Evolutionary conservation across 2,888 invertebrate genomes (phyloP).

Genomic region (Drosophila imparisetae): DNA sequence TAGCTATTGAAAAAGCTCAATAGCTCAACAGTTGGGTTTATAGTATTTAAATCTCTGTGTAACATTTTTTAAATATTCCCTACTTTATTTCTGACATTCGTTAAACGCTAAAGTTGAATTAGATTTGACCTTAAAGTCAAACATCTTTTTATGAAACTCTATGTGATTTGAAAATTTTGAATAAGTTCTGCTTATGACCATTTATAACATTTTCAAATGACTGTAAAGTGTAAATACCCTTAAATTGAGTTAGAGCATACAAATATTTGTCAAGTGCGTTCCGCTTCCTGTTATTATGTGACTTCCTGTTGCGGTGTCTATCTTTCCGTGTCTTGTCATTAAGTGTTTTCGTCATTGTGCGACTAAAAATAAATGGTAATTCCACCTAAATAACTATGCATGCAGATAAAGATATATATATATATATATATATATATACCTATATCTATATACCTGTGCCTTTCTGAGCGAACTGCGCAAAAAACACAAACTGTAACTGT

Average conservation of each 20-base stretch:
- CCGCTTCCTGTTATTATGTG: slow-evolving; percentile 43
- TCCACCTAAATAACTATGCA: slow-evolving; percentile 3
- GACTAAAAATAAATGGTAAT: slow-evolving; percentile 44
- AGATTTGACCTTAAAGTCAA: not conserved
- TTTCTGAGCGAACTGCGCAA: slow-evolving; percentile 29
- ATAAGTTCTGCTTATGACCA: not conserved
- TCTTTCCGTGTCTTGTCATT: slow-evolving; percentile 15
- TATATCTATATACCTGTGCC: not conserved
- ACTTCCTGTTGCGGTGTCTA: slow-evolving; percentile 42
- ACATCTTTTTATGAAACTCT: not conserved
- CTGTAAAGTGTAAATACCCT: not conserved
- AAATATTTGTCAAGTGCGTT: slow-evolving; percentile 48
- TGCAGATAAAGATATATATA: not conserved
- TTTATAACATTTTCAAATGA: not conserved
- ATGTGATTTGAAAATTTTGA: not conserved
- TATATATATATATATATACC: not conserved
- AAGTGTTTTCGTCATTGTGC: slow-evolving; percentile 48
- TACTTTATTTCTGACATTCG: not conserved
- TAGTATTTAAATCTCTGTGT: not conserved
- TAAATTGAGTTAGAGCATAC: slow-evolving; percentile 13
- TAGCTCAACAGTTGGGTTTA: no score
- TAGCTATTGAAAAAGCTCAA: no score
- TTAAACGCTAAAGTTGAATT: not conserved
- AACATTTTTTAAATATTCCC: not conserved
- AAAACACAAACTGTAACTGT: slow-evolving; percentile 51